A percentile compares a stretch with the other conserved stretches of the same genome.
Conservation (phyloP, 1,140 invertebrate genomes). For the Aphelinus certus region DNA sequence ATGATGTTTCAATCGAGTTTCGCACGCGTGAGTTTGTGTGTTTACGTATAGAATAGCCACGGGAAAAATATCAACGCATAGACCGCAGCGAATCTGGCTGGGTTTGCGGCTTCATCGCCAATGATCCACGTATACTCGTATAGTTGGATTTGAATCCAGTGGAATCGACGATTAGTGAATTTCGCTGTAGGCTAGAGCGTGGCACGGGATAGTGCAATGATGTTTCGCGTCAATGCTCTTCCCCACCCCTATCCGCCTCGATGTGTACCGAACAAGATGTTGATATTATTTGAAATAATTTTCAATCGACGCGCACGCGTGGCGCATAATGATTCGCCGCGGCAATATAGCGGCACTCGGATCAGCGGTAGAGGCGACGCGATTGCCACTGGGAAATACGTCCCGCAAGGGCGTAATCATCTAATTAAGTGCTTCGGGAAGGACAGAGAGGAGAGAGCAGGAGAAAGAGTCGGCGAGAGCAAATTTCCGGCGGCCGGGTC, state of each 20-base stretch:
- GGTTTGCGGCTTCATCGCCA: too few species aligned
- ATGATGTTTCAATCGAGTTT: conserved; percentile 32
- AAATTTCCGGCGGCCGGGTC: conserved; percentile 3
- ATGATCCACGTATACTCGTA: too few species aligned
- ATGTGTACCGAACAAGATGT: too few species aligned
- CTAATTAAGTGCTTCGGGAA: conserved; percentile 29
- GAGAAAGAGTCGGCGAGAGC: not conserved
- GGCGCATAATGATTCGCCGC: not conserved
- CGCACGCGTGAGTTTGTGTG: not conserved
- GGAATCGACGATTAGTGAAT: too few species aligned
- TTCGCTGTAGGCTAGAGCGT: too few species aligned
- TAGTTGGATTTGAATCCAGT: too few species aligned
- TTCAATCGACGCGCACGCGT: not conserved
- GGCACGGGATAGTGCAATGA: not conserved
- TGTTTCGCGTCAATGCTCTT: too few species aligned
- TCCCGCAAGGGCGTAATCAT: not conserved
- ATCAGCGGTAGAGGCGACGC: not conserved
- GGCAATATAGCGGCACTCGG: not conserved
- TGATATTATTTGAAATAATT: not conserved
- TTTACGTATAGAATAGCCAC: not conserved
- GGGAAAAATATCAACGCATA: not conserved
- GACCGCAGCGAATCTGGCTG: too few species aligned
- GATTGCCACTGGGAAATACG: conserved; percentile 6
- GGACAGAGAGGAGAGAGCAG: not conserved
- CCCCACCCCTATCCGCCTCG: too few species aligned